Percentiles rank a stretch among this genome's conserved stretches.
These are phyloP conservation scores for Equus przewalskii DNA, from an alignment of 2,113 vertebrate species.

Conservation along the genomic window DNA sequence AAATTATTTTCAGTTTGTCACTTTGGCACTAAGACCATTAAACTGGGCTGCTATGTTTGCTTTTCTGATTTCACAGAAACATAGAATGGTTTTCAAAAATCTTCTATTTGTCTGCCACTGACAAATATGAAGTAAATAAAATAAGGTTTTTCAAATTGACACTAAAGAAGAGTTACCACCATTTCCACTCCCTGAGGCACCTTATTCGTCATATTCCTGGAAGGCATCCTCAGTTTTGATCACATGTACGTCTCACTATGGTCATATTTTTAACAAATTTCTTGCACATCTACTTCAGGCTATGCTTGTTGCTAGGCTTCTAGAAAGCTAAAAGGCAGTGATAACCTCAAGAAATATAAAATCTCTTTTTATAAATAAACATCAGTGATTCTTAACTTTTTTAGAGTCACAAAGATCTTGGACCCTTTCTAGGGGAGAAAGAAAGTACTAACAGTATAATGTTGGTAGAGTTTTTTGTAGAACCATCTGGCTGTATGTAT, in stretches of 20 bases:
- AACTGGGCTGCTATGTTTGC: neutral
- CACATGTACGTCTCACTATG: neutral
- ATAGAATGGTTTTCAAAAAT: constrained; percentile 22
- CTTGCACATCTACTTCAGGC: neutral
- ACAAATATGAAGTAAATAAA: constrained; percentile 3
- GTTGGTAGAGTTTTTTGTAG: neutral
- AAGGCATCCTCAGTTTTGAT: neutral
- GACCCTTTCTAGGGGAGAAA: neutral
- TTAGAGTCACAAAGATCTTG: neutral
- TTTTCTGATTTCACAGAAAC: constrained; percentile 41
- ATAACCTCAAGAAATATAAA: neutral
- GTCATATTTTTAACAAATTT: constrained; percentile 25
- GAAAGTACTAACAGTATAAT: neutral
- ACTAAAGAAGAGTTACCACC: neutral
- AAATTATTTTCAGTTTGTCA: neutral
- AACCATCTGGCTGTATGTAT: constrained; percentile 9
- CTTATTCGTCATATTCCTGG: neutral
- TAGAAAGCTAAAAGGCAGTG: neutral
- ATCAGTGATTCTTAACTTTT: neutral
- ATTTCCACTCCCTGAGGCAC: neutral
- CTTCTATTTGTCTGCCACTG: neutral
- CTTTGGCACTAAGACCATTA: neutral
- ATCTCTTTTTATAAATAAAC: constrained; percentile 16
- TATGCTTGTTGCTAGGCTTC: neutral
- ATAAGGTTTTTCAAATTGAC: neutral